Evolutionary conservation across 53 echinoderm and acorn worm species (phyloP), one percentile per base, ranked within the genome.

Genomic region (Arbacia lixula): DNA sequence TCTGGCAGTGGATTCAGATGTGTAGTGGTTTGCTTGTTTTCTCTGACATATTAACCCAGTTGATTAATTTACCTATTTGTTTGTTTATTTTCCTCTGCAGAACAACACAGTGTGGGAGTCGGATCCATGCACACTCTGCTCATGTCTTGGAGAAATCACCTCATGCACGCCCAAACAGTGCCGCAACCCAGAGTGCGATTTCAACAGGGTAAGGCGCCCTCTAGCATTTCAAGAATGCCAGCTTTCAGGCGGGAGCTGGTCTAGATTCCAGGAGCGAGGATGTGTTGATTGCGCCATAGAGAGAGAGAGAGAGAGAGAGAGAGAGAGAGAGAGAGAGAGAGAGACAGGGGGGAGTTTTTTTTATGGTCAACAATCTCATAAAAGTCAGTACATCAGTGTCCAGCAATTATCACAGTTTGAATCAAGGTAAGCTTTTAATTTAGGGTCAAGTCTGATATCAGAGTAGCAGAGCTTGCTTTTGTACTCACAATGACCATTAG

Each of bases 71-170:
- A 3, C 8, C 2, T 33, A 8, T 49, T 33, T 73, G 4, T 51
- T 50, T 72, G 2, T 56, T 20, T 56, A 5, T 75, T 19, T 53
- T 54, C 20, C 12, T 32, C 54, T 32, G n/a, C 91, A 95, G 95
- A 95, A 95, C 81, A 91, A 91, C 86, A 88, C 95, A 60, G 89
- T 95, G 35, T 95, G 95, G 95, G 88, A 90, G 83, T 68, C 88
- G 26, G 95, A 95, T 36, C 91, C 95, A 8, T 95, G 95, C 69
- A 95, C 91, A 20, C 55, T 89, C 60, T 95, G 95, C 52, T 88
- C 90, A 19, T 95, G 95, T 71, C 85, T 93, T 32, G 90, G 90
- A 6, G 91, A 93, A 52, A 86, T 95, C 60, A 90, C 91, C 21
- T 76, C 89, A 55, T 95, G 95, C 74, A 78, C 91, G 85, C 88